These are phyloP conservation scores for Hofmannophila pseudospretella DNA, from an alignment of 2,888 invertebrate species.

Conservation along the genomic window DNA sequence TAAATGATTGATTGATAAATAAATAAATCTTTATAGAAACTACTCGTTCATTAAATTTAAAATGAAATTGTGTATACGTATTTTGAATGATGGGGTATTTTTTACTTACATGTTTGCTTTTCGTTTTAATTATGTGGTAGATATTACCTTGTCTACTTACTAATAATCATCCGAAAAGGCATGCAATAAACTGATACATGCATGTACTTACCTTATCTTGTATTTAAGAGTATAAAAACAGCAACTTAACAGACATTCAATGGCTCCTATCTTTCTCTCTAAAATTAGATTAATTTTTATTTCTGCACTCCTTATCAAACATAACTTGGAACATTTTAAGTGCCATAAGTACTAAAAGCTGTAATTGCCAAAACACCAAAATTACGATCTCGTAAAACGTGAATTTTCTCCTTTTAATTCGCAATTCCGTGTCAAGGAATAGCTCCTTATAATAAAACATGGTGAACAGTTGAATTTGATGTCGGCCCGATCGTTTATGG, in stretches of 20 bases:
- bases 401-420: constrained; percentile 53
- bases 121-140: too few species aligned
- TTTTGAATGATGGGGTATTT: too few species aligned
- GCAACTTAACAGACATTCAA: neutral
- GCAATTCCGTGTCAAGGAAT: constrained; percentile 48
- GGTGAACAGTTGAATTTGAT: constrained; percentile 36
- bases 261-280: neutral
- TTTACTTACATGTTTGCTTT: too few species aligned
- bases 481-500: constrained; percentile 39
- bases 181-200: too few species aligned
- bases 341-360: constrained; percentile 33
- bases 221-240: neutral
- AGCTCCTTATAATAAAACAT: constrained; percentile 50
- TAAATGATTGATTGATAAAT: too few species aligned
- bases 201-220: too few species aligned
- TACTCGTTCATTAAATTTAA: too few species aligned
- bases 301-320: constrained; percentile 28
- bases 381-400: constrained; percentile 51
- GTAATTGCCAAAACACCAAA: constrained; percentile 41
- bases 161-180: too few species aligned
- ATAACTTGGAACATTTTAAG: constrained; percentile 38
- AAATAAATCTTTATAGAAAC: too few species aligned
- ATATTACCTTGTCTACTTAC: too few species aligned
- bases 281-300: neutral
- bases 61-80: too few species aligned